Evolutionary conservation across 1,140 invertebrate genomes (phyloP).

Genomic region (Ditylenchus dipsaci): DNA sequence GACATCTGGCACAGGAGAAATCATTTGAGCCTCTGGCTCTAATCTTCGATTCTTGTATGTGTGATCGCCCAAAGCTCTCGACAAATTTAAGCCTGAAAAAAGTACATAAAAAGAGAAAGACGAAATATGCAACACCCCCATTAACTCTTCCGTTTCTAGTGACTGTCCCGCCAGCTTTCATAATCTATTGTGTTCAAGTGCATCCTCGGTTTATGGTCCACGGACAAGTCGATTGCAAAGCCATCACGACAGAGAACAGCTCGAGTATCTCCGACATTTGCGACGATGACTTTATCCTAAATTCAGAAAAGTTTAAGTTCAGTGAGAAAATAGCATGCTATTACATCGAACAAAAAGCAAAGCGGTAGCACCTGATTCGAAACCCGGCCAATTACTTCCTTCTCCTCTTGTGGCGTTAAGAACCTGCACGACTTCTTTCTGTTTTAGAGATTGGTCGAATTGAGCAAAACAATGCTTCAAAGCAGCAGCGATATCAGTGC

Average conservation of each 20-base stretch:
- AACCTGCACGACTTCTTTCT: background rate
- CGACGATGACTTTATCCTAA: background rate
- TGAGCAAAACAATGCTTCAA: background rate
- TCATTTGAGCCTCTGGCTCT: background rate
- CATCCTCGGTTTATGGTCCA: too few species aligned
- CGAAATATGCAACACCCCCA: background rate
- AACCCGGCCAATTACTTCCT: background rate
- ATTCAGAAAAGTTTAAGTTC: background rate
- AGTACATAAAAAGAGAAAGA: too few species aligned
- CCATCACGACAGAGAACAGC: too few species aligned
- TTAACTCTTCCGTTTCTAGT: background rate
- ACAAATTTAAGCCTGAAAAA: background rate
- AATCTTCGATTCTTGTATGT: conserved; percentile 1
- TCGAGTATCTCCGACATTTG: background rate
- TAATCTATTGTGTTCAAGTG: too few species aligned
- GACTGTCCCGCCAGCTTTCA: too few species aligned
- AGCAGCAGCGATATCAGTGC: background rate
- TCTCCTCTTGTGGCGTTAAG: background rate
- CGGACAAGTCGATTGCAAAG: too few species aligned
- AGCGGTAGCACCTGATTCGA: conserved; percentile 9
- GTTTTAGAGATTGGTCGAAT: background rate
- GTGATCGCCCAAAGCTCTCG: conserved; percentile 7
- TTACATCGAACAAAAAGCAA: background rate
- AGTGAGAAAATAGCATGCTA: background rate
- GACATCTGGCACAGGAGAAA: background rate